These are phyloP conservation scores for Zapus hudsonius DNA, from an alignment of 2,113 vertebrate genomes.

Conservation along the genomic window DNA sequence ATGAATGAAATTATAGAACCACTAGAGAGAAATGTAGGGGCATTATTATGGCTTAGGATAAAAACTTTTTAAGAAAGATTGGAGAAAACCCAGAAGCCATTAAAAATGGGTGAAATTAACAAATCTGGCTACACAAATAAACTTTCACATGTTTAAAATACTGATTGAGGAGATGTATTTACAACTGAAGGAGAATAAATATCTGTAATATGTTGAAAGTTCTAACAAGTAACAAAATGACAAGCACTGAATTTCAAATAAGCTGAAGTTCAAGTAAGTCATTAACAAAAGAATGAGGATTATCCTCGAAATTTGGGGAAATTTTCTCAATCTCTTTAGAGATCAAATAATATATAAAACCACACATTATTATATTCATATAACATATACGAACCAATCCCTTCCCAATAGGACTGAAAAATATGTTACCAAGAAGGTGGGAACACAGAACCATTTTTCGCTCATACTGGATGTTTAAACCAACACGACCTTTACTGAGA, in stretches of 20 bases:
- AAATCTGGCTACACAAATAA: background rate
- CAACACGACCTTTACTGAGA: background rate
- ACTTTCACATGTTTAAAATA: background rate
- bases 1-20: background rate
- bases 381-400: background rate
- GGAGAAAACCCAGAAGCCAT: slow-evolving; percentile 21
- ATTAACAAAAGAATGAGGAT: slow-evolving; percentile 10
- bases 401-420: background rate
- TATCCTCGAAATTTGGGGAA: background rate
- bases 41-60: background rate
- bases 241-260: slow-evolving; percentile 5
- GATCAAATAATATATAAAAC: background rate
- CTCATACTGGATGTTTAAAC: background rate
- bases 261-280: slow-evolving; percentile 23
- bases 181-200: background rate
- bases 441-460: background rate
- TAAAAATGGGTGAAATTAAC: background rate
- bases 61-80: background rate
- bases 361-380: background rate
- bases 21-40: slow-evolving; percentile 10
- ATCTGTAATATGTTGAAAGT: background rate
- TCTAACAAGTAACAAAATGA: slow-evolving; percentile 19
- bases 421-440: background rate
- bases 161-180: background rate
- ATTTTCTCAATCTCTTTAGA: background rate